Evolutionary conservation across 2,113 vertebrate genomes (phyloP), one percentile per base, ranked within the genome.

Genomic region (Melierax canorus): DNA sequence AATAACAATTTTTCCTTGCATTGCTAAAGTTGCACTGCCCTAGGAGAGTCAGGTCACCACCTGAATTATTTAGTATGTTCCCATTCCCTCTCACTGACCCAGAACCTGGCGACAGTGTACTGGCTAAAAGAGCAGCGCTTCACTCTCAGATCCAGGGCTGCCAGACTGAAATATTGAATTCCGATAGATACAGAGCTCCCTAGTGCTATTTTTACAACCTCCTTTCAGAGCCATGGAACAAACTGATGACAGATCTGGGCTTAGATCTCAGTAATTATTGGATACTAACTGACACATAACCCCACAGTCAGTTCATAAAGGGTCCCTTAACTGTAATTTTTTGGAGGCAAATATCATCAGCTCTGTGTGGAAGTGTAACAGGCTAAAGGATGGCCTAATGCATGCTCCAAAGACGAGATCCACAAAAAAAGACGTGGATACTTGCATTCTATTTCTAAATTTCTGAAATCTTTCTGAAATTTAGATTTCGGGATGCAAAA

Each of bases 151-250:
- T 75, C 46, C 56, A 63, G 85, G 66, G 74, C 48, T 84, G 39
- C 56, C 92, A 94, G 91, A 92, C 91, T 94, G 56, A 92, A 95
- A 86, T 96, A 94, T 81, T 94, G 95, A 91, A 95, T 91, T 94
- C 86, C 39, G 0, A 95, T 94, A 81, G 76, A 56, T 56, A 34
- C 17, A 91, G 60, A 53, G 24, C 48, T 92, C 80, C 39, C 4
- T 72, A 55, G 24, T 80, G 60, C 92, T 97, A 84, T 94, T 94
- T 95, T 96, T 95, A 72, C 7, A 7, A 93, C 41, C 32, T 71
- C 12, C 26, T 93, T 96, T 88, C 88, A 91, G 43, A 81, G 39
- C 41, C 78, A 51, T 75, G 48, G 64, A 94, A 84, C 64, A 87
- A 93, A 90, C 16, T 1, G 14, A 75, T 81, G 51, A 60, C 56